Evolutionary conservation across 2,888 invertebrate species (phyloP), one percentile per base, ranked within the genome.

Genomic region (Cristatella mucedo): DNA sequence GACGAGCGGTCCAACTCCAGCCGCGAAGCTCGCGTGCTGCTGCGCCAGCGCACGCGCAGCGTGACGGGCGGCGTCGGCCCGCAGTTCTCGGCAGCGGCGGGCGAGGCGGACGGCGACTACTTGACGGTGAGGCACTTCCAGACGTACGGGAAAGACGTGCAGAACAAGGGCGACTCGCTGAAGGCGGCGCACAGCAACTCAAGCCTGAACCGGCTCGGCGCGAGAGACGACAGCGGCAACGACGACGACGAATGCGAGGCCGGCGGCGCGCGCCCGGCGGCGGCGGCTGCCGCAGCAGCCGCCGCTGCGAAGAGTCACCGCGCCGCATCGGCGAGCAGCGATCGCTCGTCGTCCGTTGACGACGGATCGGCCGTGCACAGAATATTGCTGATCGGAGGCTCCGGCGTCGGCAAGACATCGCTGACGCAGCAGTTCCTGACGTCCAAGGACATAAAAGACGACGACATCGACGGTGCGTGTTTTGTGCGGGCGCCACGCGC

Each of bases 131-230:
- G 91, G 50, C 87, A 87, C 67, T 93, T 93, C 69, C 82, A 83
- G 54, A 87, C 87, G 54, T 87, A 86, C 21, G 82, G 83, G 60
- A 78, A 82, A 63, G 87, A 87, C 13, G 79, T 89, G 33, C 78
- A 91, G 44, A 87, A 86, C 68, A 74, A 87, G 33, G 91, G 91
- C 0, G 91, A 93, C 68, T 86, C 86, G 5, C 71, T 91, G 44
- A 78, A 84, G 52, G 40, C 39, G 5, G n/a, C n/a, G n/a, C n/a
- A n/a, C n/a, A n/a, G n/a, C n/a, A n/a, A n/a, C n/a, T n/a, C n/a
- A n/a, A n/a, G n/a, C n/a, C n/a, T n/a, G n/a, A n/a, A n/a, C n/a
- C 83, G 84, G 45, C n/a, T n/a, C n/a, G n/a, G n/a, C n/a, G n/a
- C n/a, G n/a, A n/a, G n/a, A n/a, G n/a, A n/a, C n/a, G 73, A 82